A percentile compares a stretch with the other conserved stretches of the same genome.
These are phyloP conservation scores for Zenarchopterus dispar DNA, from an alignment of 2,797 vertebrate species.

Conservation along the genomic window DNA sequence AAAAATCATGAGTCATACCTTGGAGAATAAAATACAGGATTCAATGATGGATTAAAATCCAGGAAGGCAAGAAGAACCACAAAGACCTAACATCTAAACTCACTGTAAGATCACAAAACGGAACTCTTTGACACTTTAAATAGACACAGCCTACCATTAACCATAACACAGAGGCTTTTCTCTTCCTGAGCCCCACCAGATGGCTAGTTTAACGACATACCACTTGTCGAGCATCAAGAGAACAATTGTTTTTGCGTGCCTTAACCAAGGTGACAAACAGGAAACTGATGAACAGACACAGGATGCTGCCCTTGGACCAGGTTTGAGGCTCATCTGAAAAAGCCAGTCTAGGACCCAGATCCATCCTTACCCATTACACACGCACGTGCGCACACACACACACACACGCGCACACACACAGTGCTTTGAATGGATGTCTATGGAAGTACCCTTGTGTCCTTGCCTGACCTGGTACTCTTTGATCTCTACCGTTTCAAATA, in stretches of 20 bases:
- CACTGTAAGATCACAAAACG: slow-evolving; percentile 48
- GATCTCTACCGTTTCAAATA: slow-evolving; percentile 22
- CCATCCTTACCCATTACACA: not conserved
- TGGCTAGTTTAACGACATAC: slow-evolving; percentile 55
- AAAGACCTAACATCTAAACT: slow-evolving; percentile 49
- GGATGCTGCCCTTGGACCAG: slow-evolving; percentile 55
- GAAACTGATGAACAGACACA: slow-evolving; percentile 61
- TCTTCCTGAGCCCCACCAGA: slow-evolving; percentile 74
- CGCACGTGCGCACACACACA: no score
- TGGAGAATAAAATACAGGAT: slow-evolving; percentile 26
- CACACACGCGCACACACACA: slow-evolving; percentile 5
- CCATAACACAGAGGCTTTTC: slow-evolving; percentile 68
- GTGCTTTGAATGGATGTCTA: slow-evolving; percentile 12
- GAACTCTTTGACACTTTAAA: slow-evolving; percentile 66
- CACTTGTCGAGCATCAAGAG: slow-evolving; percentile 51
- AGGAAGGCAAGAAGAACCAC: slow-evolving; percentile 52
- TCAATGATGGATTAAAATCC: slow-evolving; percentile 45
- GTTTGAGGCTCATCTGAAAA: slow-evolving; percentile 51
- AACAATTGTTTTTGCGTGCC: slow-evolving; percentile 23
- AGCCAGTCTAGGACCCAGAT: slow-evolving; percentile 21
- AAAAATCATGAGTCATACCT: slow-evolving; percentile 9
- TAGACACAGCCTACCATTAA: slow-evolving; percentile 59
- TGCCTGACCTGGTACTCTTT: slow-evolving; percentile 9
- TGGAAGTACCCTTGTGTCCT: slow-evolving; percentile 6
- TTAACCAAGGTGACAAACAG: slow-evolving; percentile 69